Percentiles rank a stretch among this genome's conserved stretches.
Evolutionary conservation across 2,797 vertebrate genomes (phyloP).

Genomic region (Pygocentrus nattereri): DNA sequence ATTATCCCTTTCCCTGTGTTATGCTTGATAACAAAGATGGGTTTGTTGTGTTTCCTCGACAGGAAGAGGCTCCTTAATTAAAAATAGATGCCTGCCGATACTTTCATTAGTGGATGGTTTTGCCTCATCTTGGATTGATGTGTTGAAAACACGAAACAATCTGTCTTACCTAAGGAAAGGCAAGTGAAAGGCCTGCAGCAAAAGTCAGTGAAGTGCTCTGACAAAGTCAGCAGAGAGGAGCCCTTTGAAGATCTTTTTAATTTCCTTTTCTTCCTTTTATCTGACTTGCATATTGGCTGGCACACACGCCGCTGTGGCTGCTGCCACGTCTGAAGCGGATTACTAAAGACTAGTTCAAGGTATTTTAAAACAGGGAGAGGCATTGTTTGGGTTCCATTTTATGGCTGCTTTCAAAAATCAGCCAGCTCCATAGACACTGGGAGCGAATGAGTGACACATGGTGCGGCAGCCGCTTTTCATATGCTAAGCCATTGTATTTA

Average conservation of each 20-base stretch:
- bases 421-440: slow-evolving; percentile 13
- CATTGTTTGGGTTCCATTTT: slow-evolving; percentile 38
- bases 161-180: slow-evolving; percentile 8
- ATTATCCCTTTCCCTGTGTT: not conserved
- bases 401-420: slow-evolving; percentile 12
- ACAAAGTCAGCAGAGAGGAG: slow-evolving; percentile 42
- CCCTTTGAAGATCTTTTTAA: slow-evolving; percentile 51
- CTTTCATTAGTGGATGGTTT: not conserved
- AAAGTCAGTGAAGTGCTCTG: slow-evolving; percentile 23
- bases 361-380: slow-evolving; percentile 7
- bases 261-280: slow-evolving; percentile 29
- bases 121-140: not conserved
- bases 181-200: not conserved
- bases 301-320: not conserved
- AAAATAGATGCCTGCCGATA: slow-evolving; percentile 22
- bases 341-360: slow-evolving; percentile 40
- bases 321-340: slow-evolving; percentile 18
- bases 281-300: slow-evolving; percentile 42
- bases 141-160: not conserved
- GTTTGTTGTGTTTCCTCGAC: not conserved
- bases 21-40: not conserved
- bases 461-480: slow-evolving; percentile 32
- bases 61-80: slow-evolving; percentile 10
- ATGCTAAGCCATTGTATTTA: slow-evolving; percentile 34
- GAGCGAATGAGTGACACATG: slow-evolving; percentile 22